phyloP scores from a whole-genome alignment of 1,140 invertebrate species.

The Penaeus vannamei region DNA sequence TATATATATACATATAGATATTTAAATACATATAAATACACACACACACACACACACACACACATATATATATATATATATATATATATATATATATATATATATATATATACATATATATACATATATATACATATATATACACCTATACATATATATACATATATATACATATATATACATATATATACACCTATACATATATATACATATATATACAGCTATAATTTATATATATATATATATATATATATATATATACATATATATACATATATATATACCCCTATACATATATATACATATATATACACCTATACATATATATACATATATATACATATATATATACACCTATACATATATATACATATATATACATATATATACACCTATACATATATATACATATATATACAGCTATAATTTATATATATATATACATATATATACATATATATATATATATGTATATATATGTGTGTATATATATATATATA shows the following conservation, averaged over 20 bases:
- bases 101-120: not conserved
- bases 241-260: constrained; percentile 35
- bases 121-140: not conserved
- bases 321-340: not conserved
- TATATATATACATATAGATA: no score
- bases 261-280: constrained; percentile 10
- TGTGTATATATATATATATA: no score
- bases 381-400: no score
- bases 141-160: not conserved
- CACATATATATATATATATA: no score
- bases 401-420: no score
- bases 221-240: constrained; percentile 5
- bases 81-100: not conserved
- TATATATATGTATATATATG: no score
- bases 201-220: constrained; percentile 22
- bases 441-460: no score
- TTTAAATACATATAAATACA: no score
- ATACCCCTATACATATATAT: constrained; percentile 3
- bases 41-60: no score
- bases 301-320: constrained; percentile 7
- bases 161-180: not conserved
- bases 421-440: no score
- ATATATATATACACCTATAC: no score
- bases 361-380: no score
- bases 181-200: not conserved